Evolutionary conservation across 92 coral and sea anemone species (phyloP).

Genomic region (Epizoanthus fatuus): DNA sequence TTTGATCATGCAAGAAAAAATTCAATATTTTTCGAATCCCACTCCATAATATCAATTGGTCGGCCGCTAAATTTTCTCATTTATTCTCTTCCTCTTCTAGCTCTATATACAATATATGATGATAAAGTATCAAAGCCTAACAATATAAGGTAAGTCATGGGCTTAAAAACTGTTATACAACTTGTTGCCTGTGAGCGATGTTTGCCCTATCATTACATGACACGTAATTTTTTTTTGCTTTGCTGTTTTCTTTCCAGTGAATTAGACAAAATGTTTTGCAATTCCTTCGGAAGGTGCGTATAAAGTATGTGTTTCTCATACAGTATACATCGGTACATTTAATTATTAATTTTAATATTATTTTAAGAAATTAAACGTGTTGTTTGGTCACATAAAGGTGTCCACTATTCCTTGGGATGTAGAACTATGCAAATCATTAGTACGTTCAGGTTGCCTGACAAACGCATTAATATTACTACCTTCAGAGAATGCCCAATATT

Average conservation of each 20-base stretch:
- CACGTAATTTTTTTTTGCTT: not conserved
- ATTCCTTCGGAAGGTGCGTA: conserved; percentile 31
- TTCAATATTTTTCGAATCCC: too few species aligned
- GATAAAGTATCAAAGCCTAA: conserved; percentile 7
- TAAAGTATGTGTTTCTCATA: not conserved
- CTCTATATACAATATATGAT: conserved; percentile 30
- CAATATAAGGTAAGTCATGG: conserved; percentile 5
- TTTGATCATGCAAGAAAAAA: too few species aligned
- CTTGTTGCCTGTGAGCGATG: not conserved
- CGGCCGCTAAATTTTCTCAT: not conserved
- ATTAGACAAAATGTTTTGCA: conserved; percentile 42
- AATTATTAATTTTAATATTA: too few species aligned
- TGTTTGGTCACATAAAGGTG: too few species aligned
- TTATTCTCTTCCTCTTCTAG: conserved; percentile 2
- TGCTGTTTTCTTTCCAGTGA: conserved; percentile 12
- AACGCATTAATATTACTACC: too few species aligned
- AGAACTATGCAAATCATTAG: too few species aligned
- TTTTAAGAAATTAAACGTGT: too few species aligned
- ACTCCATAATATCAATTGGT: not conserved
- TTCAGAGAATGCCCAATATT: too few species aligned
- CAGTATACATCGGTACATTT: too few species aligned
- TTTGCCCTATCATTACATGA: not conserved
- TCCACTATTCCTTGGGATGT: too few species aligned
- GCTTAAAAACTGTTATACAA: not conserved
- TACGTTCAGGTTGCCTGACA: too few species aligned